Conservation (phyloP, 2,113 vertebrate species). For the Muscicapa adusta region DNA sequence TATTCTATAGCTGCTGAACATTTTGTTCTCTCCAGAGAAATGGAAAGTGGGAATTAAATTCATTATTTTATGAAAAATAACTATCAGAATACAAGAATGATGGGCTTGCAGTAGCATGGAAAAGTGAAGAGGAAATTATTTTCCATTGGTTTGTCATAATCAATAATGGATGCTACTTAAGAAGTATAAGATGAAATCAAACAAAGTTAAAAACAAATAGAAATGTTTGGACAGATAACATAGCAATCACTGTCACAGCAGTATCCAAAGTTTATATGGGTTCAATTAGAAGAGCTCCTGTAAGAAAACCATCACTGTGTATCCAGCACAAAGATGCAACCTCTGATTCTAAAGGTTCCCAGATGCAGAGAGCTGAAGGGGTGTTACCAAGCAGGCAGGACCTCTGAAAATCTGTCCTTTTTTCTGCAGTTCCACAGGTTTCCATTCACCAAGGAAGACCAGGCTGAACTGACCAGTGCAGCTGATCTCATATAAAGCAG, state of each 20-base stretch:
- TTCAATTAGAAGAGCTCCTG: neutral
- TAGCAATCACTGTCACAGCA: neutral
- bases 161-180: neutral
- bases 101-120: neutral
- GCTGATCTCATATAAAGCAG: neutral
- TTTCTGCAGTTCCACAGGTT: neutral
- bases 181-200: neutral
- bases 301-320: neutral
- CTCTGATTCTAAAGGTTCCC: neutral
- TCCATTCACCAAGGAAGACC: neutral
- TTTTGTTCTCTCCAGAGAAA: neutral
- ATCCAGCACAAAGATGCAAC: neutral
- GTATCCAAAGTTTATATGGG: neutral
- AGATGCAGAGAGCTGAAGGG: neutral
- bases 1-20: neutral
- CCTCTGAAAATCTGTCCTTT: neutral
- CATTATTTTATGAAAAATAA: neutral
- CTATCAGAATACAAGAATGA: neutral
- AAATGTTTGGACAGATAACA: neutral
- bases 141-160: neutral
- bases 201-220: neutral
- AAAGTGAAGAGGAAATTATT: neutral
- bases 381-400: neutral
- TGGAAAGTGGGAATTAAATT: neutral
- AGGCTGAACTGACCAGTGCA: neutral